These are phyloP conservation scores for Dysmachus trigonus DNA, from an alignment of 2,888 invertebrate species.

Conservation along the genomic window DNA sequence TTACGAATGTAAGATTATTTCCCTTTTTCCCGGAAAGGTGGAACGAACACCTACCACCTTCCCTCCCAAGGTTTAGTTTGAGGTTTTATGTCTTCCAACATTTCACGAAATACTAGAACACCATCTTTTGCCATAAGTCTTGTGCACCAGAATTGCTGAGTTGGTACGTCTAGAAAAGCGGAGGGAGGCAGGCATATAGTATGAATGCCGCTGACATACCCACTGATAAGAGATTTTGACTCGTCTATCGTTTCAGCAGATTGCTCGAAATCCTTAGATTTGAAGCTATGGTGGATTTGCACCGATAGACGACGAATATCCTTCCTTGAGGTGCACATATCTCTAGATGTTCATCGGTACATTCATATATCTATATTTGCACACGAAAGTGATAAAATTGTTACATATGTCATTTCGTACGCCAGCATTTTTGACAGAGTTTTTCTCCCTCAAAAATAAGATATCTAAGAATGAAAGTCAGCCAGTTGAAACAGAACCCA, in stretches of 20 bases:
- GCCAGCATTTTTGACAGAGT: constrained; percentile 12
- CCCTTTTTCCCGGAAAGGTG: neutral
- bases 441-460: neutral
- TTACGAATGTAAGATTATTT: neutral
- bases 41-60: neutral
- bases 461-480: neutral
- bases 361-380: no score
- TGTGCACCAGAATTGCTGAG: neutral
- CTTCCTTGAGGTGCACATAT: neutral
- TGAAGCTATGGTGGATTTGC: neutral
- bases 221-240: constrained; percentile 28
- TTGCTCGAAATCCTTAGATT: neutral
- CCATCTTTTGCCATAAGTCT: neutral
- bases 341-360: neutral
- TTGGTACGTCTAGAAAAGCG: no score
- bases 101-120: neutral
- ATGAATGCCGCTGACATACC: constrained; percentile 15
- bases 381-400: constrained; percentile 18
- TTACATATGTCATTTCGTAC: constrained; percentile 28
- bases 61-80: constrained; percentile 8
- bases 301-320: neutral
- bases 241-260: constrained; percentile 13
- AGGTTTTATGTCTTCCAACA: neutral
- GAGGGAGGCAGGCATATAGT: no score
- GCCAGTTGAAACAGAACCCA: neutral